Conservation (phyloP, 23 tunicate species). For the Ascidia mentula region DNA sequence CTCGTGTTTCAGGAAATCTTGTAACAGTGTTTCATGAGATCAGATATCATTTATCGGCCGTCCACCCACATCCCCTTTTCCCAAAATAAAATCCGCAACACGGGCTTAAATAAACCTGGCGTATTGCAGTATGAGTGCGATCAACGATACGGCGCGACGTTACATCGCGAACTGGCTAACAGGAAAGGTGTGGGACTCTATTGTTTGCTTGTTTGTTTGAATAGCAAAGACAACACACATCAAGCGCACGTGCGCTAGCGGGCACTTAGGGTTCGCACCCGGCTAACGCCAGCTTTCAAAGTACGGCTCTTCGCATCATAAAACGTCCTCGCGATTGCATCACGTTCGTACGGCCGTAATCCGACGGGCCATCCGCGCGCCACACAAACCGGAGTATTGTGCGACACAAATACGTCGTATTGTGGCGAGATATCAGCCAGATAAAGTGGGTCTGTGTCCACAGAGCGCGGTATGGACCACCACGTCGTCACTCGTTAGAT, state of each 20-base stretch:
- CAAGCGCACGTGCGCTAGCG: neutral
- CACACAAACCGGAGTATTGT: conserved; percentile 9
- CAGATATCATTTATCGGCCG: no score
- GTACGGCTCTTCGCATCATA: neutral
- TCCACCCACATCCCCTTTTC: no score
- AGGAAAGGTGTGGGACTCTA: neutral
- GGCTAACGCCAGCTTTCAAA: neutral
- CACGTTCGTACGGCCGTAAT: neutral
- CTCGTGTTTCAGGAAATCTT: no score
- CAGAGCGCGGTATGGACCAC: neutral
- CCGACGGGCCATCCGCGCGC: neutral
- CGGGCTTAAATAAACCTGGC: no score
- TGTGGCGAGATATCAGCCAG: conserved; percentile 11
- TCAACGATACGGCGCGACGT: no score
- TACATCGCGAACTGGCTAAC: no score
- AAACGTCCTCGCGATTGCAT: neutral
- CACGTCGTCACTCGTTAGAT: conserved; percentile 1
- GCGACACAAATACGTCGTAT: conserved; percentile 9
- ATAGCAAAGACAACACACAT: conserved; percentile 7
- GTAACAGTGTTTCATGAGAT: no score
- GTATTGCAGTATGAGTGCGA: no score
- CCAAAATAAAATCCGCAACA: no score
- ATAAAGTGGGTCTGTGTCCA: conserved; percentile 11
- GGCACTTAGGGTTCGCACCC: conserved; percentile 9
- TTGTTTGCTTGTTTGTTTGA: conserved; percentile 11